Percentiles rank a stretch among this genome's conserved stretches.
Conservation (phyloP, 1,140 invertebrate genomes). For the Doryteuthis pealeii region DNA sequence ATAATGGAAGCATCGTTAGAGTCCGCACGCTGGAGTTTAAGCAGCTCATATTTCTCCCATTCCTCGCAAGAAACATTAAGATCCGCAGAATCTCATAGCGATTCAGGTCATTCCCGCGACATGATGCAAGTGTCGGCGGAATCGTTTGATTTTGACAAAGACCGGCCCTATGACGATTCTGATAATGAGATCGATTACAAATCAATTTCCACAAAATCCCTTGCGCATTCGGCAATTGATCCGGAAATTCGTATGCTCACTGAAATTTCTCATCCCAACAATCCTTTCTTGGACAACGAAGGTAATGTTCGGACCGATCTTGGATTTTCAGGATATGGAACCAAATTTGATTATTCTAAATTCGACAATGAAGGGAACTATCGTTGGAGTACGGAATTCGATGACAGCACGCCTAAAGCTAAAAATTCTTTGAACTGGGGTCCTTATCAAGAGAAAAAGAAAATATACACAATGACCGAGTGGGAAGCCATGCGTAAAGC, state of each 20-base stretch:
- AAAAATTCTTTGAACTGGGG: constrained; percentile 24
- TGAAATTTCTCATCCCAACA: constrained; percentile 10
- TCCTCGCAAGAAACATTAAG: constrained; percentile 43
- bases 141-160: constrained; percentile 33
- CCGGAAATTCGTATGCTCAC: constrained; percentile 7
- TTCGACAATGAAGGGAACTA: constrained; percentile 29
- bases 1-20: constrained; percentile 50
- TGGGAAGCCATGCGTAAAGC: constrained; percentile 51
- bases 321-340: constrained; percentile 9
- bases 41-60: constrained; percentile 46
- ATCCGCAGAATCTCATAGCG: constrained; percentile 39
- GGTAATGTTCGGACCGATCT: constrained; percentile 29
- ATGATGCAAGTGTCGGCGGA: constrained; percentile 54
- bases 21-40: constrained; percentile 42
- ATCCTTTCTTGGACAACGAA: constrained; percentile 41
- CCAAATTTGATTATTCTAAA: constrained; percentile 9
- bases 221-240: constrained; percentile 1
- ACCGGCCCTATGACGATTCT: not conserved
- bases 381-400: constrained; percentile 9
- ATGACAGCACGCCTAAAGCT: not conserved
- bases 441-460: constrained; percentile 52
- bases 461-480: constrained; percentile 55
- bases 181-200: not conserved
- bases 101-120: constrained; percentile 39
- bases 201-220: not conserved